Evolutionary conservation across 2,113 vertebrate species (phyloP).

Genomic region (Psilopogon haemacephalus): DNA sequence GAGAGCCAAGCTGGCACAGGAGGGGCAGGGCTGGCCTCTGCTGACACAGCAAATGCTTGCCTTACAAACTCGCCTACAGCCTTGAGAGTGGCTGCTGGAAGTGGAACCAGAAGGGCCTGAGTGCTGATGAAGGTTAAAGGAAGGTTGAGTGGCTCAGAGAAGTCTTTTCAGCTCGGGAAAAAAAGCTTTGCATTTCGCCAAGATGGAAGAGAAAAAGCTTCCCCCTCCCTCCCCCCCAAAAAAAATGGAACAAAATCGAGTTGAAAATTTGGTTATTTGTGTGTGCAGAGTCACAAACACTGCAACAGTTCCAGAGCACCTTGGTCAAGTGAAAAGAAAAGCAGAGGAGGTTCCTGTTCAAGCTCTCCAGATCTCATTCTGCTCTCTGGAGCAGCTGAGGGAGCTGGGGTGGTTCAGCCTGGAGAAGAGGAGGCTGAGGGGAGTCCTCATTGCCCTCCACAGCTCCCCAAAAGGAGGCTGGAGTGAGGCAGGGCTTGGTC

Average conservation of each 20-base stretch:
- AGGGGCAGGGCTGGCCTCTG: neutral
- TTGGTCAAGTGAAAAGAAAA: neutral
- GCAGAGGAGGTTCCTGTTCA: neutral
- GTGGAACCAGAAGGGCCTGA: neutral
- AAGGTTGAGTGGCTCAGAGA: neutral
- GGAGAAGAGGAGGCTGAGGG: too few species aligned
- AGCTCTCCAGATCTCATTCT: neutral
- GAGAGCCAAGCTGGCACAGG: neutral
- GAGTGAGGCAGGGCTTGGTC: too few species aligned
- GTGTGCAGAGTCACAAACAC: neutral
- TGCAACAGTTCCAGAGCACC: neutral
- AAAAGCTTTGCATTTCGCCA: neutral
- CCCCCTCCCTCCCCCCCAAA: too few species aligned
- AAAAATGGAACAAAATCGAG: neutral
- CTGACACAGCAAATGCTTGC: neutral
- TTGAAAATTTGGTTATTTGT: neutral
- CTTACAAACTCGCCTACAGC: neutral
- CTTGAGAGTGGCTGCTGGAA: constrained; percentile 1
- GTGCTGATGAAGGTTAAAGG: neutral
- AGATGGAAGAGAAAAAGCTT: neutral
- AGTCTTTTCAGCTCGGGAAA: neutral
- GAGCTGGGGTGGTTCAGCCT: too few species aligned
- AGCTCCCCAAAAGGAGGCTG: too few species aligned
- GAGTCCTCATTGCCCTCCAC: too few species aligned
- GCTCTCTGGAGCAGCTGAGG: neutral